Percentiles rank a stretch among this genome's conserved stretches.
phyloP scores from a whole-genome alignment of 2,888 invertebrate genomes.

The Pandemis cinnamomeana region DNA sequence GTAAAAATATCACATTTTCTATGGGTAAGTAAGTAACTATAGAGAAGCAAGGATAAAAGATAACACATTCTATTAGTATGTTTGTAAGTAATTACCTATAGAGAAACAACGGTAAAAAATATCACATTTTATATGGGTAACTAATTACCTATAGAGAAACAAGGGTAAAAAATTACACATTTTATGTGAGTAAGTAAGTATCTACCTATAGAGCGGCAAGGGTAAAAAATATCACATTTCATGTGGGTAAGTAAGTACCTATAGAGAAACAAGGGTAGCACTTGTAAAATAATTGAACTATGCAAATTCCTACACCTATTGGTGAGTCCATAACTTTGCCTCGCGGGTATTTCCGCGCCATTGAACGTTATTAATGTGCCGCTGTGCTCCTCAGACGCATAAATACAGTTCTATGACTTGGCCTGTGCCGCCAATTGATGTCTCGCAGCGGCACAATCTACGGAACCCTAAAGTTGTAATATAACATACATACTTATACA shows the following conservation, averaged over 20 bases:
- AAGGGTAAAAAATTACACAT: too few species aligned
- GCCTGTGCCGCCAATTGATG: slow-evolving; percentile 36
- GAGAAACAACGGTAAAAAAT: too few species aligned
- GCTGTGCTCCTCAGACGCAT: slow-evolving; percentile 67
- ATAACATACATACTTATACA: neutral
- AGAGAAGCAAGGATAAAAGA: too few species aligned
- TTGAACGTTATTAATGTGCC: slow-evolving; percentile 66
- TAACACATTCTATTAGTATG: too few species aligned
- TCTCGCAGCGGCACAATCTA: neutral
- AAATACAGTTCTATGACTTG: slow-evolving; percentile 59
- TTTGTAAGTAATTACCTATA: too few species aligned
- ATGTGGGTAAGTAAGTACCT: too few species aligned
- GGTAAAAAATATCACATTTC: slow-evolving; percentile 19
- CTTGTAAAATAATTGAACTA: slow-evolving; percentile 19
- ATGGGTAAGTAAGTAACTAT: too few species aligned
- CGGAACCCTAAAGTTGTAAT: neutral
- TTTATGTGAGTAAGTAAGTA: too few species aligned
- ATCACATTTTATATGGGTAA: too few species aligned
- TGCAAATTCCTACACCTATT: slow-evolving; percentile 29
- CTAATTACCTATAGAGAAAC: too few species aligned
- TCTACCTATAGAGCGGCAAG: too few species aligned
- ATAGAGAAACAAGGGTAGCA: slow-evolving; percentile 30
- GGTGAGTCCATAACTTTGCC: slow-evolving; percentile 44
- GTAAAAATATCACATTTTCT: too few species aligned
- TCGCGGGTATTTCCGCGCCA: slow-evolving; percentile 67